Conservation (phyloP, 2,797 vertebrate genomes). For the Alauda arvensis region DNA sequence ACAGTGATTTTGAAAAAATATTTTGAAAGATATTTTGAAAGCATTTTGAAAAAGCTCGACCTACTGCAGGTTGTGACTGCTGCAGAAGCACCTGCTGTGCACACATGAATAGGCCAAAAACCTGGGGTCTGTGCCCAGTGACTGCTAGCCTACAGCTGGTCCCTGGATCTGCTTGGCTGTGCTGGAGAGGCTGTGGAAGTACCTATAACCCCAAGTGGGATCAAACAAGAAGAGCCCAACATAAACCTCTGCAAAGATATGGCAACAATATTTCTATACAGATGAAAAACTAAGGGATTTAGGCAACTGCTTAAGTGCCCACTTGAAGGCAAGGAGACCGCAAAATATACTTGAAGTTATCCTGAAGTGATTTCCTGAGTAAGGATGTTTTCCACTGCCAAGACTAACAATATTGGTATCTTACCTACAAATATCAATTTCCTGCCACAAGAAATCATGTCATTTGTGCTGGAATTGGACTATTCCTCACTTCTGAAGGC, state of each 20-base stretch:
- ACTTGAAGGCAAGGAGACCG: background rate
- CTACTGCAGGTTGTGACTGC: background rate
- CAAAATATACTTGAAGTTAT: background rate
- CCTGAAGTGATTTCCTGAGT: background rate
- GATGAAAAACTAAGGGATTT: background rate
- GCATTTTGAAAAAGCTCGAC: background rate
- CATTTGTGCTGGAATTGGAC: background rate
- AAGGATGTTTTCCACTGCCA: background rate
- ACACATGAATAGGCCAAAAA: background rate
- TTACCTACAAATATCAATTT: background rate
- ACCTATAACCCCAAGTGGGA: background rate
- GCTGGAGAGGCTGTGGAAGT: background rate
- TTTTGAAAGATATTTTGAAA: background rate
- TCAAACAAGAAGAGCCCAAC: background rate
- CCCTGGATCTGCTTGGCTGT: background rate
- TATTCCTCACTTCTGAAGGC: background rate
- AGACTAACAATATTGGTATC: background rate
- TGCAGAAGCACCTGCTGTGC: background rate
- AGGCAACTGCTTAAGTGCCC: background rate
- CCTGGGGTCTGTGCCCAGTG: background rate
- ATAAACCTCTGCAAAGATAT: background rate
- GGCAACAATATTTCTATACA: background rate
- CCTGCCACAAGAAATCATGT: background rate
- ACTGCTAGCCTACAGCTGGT: background rate
- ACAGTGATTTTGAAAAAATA: background rate